Conservation (phyloP, 2,113 vertebrate species). For the Boleophthalmus pectinirostris region DNA sequence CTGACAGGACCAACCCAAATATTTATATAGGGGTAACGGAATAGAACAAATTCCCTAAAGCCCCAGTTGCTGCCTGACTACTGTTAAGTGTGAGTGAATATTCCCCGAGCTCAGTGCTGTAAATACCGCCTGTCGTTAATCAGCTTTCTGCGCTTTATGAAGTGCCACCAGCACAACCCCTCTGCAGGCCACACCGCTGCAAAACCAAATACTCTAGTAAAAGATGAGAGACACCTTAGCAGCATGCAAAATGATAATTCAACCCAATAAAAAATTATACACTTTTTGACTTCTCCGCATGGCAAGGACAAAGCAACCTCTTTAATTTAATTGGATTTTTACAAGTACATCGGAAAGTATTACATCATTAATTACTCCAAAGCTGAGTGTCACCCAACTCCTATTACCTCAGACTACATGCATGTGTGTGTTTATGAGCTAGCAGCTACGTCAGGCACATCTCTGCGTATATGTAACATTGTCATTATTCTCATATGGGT, state of each 20-base stretch:
- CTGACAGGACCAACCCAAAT: not conserved
- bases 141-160: conserved; percentile 12
- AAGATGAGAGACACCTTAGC: conserved; percentile 26
- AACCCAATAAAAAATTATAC: conserved; percentile 26
- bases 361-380: conserved; percentile 79
- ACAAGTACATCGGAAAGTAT: conserved; percentile 69
- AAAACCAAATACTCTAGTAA: conserved; percentile 32
- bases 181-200: not conserved
- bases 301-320: conserved; percentile 71
- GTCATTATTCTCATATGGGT: conserved; percentile 57
- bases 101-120: conserved; percentile 19
- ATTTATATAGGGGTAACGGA: not conserved
- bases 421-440: conserved; percentile 72
- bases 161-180: conserved; percentile 13
- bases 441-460: conserved; percentile 69
- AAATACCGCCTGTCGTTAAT: conserved; percentile 25
- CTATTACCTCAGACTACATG: conserved; percentile 75
- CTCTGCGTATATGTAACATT: conserved; percentile 54
- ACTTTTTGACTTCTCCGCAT: conserved; percentile 25
- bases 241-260: conserved; percentile 29
- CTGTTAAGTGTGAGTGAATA: conserved; percentile 9
- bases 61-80: not conserved
- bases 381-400: conserved; percentile 55
- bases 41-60: not conserved
- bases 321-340: conserved; percentile 70